Conservation (phyloP, 1,140 invertebrate species). For the Atta cephalotes region DNA sequence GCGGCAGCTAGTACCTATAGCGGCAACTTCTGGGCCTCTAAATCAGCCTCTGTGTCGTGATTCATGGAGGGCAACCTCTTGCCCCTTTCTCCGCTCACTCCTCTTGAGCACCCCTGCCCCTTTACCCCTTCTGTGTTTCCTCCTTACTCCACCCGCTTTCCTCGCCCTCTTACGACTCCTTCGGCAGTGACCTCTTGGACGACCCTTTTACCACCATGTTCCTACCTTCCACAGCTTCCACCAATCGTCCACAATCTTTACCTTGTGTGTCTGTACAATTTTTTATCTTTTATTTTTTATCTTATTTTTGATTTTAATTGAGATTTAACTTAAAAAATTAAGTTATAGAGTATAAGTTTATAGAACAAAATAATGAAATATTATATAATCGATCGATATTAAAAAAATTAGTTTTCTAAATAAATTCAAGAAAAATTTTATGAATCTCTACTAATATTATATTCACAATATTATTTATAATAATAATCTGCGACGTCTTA, state of each 20-base stretch:
- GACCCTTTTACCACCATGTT: conserved; percentile 82
- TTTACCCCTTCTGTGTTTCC: conserved; percentile 62
- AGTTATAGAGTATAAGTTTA: not conserved
- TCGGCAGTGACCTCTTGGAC: conserved; percentile 82
- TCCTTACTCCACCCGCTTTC: conserved; percentile 72
- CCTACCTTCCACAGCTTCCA: conserved; percentile 65
- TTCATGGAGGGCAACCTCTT: conserved; percentile 84
- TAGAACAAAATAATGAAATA: not conserved
- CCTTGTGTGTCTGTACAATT: conserved; percentile 68
- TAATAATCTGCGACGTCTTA: conserved; percentile 6
- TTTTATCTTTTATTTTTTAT: conserved; percentile 42
- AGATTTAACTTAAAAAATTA: not conserved
- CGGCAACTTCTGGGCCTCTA: conserved; percentile 84
- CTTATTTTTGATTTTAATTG: not conserved
- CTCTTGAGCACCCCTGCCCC: conserved; percentile 62
- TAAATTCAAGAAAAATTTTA: not conserved
- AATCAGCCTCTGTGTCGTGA: conserved; percentile 85
- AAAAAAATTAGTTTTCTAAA: not conserved
- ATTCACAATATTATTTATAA: not conserved
- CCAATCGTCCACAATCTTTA: conserved; percentile 73
- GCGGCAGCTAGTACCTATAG: conserved; percentile 82
- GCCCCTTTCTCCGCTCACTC: conserved; percentile 62
- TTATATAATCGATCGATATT: not conserved
- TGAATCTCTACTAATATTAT: not conserved
- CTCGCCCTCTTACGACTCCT: conserved; percentile 79